Evolutionary conservation across 2,888 invertebrate genomes (phyloP).

Genomic region (Coenonympha arcania): DNA sequence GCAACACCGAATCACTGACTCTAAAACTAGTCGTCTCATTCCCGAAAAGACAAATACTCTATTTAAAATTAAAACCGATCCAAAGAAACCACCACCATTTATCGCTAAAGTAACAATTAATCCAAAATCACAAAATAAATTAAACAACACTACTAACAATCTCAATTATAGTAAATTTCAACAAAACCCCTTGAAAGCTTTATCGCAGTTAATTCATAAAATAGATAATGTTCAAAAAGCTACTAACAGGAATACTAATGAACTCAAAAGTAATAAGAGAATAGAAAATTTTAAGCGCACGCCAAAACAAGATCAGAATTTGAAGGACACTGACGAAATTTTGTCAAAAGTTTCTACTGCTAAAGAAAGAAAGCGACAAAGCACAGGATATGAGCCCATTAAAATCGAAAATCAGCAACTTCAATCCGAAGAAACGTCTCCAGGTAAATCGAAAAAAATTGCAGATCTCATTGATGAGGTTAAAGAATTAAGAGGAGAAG

Average conservation of each 20-base stretch:
- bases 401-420: constrained; percentile 23
- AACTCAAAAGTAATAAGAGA: constrained; percentile 39
- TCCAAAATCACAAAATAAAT: constrained; percentile 41
- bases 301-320: constrained; percentile 39
- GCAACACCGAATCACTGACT: constrained; percentile 46
- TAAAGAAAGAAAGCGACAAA: constrained; percentile 32
- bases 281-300: constrained; percentile 36
- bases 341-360: constrained; percentile 26
- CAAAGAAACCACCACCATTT: constrained; percentile 27
- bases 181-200: constrained; percentile 58
- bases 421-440: constrained; percentile 34
- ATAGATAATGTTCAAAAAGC: constrained; percentile 55
- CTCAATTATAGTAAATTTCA: constrained; percentile 31
- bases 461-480: constrained; percentile 57
- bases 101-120: constrained; percentile 56
- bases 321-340: constrained; percentile 30
- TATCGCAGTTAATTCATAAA: constrained; percentile 58
- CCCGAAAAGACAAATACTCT: constrained; percentile 37
- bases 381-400: constrained; percentile 26
- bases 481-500: constrained; percentile 63
- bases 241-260: constrained; percentile 38
- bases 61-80: constrained; percentile 12
- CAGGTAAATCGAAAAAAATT: constrained; percentile 41
- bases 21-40: constrained; percentile 45
- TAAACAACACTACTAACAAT: constrained; percentile 37